Evolutionary conservation across 2,888 invertebrate species (phyloP), one percentile per base, ranked within the genome.

Genomic region (Drosophila incognita): DNA sequence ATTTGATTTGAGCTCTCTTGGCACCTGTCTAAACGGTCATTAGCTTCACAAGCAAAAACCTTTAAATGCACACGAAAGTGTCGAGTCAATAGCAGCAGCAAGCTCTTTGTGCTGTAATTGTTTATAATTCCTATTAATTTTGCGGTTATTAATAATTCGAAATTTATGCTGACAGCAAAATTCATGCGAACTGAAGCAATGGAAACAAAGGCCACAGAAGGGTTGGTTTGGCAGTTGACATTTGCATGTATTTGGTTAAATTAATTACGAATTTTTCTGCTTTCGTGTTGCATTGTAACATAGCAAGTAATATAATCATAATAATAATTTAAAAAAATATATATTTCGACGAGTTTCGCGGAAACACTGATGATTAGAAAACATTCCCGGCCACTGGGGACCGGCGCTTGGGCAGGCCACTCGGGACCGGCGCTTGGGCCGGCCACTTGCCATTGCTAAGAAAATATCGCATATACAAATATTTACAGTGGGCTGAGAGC

Each of bases 61-160:
- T 76, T 77, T 70, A 76, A 76, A 54, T 66, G 69, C 59, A 66
- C 53, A 53, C 57, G 60, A 79, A 79, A 67, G 36, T 66, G 69
- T n/a, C 58, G 56, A 69, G 58, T 67, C 62, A 66, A 80, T 42
- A 71, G 21, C 53, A 60, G 21, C 33, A 48, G 15, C 38, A 42
- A 46, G 53, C 42, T 27, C 46, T 69, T 61, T 49, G 65, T 68
- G 66, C 64, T 62, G 57, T 69, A 72, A 78, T 74, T 81, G 69
- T 73, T 79, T 62, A 67, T 63, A 77, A 77, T 87, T 87, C 90
- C 72, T 71, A 72, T 80, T 89, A 87, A 90, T 74, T 87, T 71
- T 73, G 76, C 69, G 75, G 69, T 82, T 75, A 76, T 66, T 74
- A 80, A 80, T 85, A 87, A 82, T 74, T 73, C 52, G 29, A 67